A percentile compares a stretch with the other conserved stretches of the same genome.
Conservation (phyloP, 2,888 invertebrate genomes). For the Aleiodes alternator region DNA sequence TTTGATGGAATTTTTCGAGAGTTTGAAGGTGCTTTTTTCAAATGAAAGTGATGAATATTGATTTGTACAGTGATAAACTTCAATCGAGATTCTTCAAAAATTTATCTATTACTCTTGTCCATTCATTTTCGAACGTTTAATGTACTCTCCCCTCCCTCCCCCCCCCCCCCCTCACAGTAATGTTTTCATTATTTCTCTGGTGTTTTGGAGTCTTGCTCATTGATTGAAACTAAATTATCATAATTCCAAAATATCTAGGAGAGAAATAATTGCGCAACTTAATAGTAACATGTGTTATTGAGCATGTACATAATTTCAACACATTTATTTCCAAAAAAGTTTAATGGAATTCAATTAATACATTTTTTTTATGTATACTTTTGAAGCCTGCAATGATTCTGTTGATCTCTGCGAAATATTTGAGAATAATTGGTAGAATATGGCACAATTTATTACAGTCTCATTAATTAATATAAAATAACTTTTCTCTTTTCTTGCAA, state of each 20-base stretch:
- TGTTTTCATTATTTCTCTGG: not conserved
- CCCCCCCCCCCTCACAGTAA: no score
- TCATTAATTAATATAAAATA: not conserved
- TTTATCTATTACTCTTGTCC: no score
- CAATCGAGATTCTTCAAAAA: no score
- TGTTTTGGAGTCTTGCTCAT: not conserved
- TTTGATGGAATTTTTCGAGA: no score
- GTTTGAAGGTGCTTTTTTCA: no score
- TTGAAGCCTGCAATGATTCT: slow-evolving; percentile 6
- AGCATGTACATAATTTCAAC: slow-evolving; percentile 24
- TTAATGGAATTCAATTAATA: no score
- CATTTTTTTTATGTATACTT: no score
- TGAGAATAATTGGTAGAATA: not conserved
- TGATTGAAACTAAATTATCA: not conserved
- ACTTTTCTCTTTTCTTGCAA: no score
- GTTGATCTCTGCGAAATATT: slow-evolving; percentile 15
- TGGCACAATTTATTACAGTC: slow-evolving; percentile 1
- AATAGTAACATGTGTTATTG: slow-evolving; percentile 14
- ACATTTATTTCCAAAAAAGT: not conserved
- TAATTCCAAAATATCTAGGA: not conserved
- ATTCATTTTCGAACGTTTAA: not conserved
- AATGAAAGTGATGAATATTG: no score
- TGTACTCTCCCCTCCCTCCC: not conserved
- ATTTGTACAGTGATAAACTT: no score
- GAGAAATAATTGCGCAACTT: slow-evolving; percentile 1